phyloP scores from a whole-genome alignment of 2,888 invertebrate genomes.

The Marronus borbonicus region DNA sequence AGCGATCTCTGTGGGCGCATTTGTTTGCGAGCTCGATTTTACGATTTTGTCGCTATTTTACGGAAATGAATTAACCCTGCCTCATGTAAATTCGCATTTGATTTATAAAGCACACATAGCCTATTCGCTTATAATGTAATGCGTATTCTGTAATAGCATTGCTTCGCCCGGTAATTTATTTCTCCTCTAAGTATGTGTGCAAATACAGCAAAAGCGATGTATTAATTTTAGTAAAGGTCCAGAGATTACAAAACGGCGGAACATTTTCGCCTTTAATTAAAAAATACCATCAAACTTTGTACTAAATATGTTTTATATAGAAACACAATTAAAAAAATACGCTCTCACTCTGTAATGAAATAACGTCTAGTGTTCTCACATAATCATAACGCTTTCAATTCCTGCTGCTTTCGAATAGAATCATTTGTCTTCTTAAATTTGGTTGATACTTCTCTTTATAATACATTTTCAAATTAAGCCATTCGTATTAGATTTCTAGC shows the following conservation, averaged over 20 bases:
- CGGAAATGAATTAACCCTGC: constrained; percentile 27
- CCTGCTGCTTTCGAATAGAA: no score
- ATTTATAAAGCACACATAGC: constrained; percentile 23
- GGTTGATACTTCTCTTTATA: no score
- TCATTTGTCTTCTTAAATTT: no score
- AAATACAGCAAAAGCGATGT: constrained; percentile 22
- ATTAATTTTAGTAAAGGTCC: constrained; percentile 16
- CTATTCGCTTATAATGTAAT: constrained; percentile 37
- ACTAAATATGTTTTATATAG: no score
- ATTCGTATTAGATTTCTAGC: no score
- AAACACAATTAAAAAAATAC: no score
- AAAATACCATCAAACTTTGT: no score
- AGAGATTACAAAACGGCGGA: neutral
- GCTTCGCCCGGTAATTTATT: constrained; percentile 26
- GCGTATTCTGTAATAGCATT: constrained; percentile 33
- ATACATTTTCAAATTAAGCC: no score
- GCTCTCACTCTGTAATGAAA: no score
- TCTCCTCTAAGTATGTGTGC: constrained; percentile 30
- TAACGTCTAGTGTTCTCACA: no score
- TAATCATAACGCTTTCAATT: no score
- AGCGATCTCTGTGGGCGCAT: neutral
- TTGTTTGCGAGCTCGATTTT: neutral
- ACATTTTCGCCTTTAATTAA: neutral
- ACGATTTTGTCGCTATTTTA: constrained; percentile 37
- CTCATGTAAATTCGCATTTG: constrained; percentile 36